Conservation (phyloP, 2,113 vertebrate genomes). For the Phoenicopterus ruber region DNA sequence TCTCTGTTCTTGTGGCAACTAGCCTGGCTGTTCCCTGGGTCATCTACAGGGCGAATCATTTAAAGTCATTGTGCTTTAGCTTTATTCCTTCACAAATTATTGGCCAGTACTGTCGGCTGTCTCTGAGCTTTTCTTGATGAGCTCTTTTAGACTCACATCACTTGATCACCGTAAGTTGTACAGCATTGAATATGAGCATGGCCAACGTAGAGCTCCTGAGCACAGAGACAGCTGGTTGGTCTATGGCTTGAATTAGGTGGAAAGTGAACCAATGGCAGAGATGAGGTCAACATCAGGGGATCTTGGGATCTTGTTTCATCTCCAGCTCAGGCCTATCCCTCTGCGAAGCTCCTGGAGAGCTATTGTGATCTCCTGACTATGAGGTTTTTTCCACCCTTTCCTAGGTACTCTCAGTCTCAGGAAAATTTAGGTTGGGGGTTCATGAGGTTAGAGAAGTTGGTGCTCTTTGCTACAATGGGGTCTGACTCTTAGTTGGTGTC, state of each 20-base stretch:
- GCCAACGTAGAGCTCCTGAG: not conserved
- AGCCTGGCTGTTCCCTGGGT: not conserved
- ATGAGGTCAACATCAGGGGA: not conserved
- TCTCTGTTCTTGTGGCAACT: not conserved
- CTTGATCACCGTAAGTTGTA: accelerated
- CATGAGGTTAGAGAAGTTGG: not conserved
- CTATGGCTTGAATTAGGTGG: not conserved
- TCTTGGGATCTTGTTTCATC: not conserved
- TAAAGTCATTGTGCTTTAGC: not conserved
- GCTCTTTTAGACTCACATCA: not conserved
- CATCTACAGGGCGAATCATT: not conserved
- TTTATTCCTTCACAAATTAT: not conserved
- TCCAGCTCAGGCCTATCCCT: not conserved
- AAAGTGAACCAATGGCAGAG: not conserved
- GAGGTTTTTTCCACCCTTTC: not conserved
- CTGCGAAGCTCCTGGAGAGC: not conserved
- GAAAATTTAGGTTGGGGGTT: not conserved
- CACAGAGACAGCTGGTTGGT: not conserved
- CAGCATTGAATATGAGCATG: not conserved
- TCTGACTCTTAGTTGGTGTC: not conserved
- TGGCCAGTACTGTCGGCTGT: not conserved
- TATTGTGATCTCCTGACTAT: not conserved
- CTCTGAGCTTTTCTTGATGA: not conserved
- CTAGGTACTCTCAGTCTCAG: not conserved
- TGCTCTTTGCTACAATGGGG: not conserved